phyloP scores from a whole-genome alignment of 2,113 vertebrate genomes.

The Poeciliopsis retropinna region DNA sequence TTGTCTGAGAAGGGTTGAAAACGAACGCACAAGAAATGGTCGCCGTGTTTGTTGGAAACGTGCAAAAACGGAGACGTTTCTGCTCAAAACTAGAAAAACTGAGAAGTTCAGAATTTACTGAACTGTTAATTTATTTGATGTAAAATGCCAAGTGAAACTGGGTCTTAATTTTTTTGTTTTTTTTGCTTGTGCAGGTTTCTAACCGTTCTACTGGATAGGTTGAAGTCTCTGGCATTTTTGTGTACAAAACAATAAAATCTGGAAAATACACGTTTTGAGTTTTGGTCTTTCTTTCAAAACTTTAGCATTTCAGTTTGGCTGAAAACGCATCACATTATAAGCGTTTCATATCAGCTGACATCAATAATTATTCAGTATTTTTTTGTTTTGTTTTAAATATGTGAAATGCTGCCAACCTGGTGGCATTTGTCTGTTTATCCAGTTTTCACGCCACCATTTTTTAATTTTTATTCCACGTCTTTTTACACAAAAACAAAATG shows the following conservation, averaged over 20 bases:
- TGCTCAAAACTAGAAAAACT: too few relatives aligned
- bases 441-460: too few relatives aligned
- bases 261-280: conserved; percentile 45
- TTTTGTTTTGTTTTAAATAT: too few relatives aligned
- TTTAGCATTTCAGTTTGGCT: not conserved
- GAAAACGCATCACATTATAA: too few relatives aligned
- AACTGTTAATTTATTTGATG: not conserved
- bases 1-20: conserved; percentile 87
- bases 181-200: conserved; percentile 57
- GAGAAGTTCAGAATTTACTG: not conserved
- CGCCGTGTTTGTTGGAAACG: not conserved
- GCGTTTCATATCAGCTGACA: too few relatives aligned
- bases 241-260: conserved; percentile 81
- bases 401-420: too few relatives aligned
- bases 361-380: too few relatives aligned
- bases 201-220: conserved; percentile 37
- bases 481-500: too few relatives aligned
- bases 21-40: not conserved
- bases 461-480: too few relatives aligned
- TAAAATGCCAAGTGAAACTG: too few relatives aligned
- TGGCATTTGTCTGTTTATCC: too few relatives aligned
- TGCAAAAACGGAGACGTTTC: not conserved
- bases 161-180: not conserved
- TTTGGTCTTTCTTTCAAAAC: not conserved
- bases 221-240: conserved; percentile 64